A percentile compares a stretch with the other conserved stretches of the same genome.
phyloP scores from a whole-genome alignment of 2,888 invertebrate species.

The Rhorus exstirpatorius region DNA sequence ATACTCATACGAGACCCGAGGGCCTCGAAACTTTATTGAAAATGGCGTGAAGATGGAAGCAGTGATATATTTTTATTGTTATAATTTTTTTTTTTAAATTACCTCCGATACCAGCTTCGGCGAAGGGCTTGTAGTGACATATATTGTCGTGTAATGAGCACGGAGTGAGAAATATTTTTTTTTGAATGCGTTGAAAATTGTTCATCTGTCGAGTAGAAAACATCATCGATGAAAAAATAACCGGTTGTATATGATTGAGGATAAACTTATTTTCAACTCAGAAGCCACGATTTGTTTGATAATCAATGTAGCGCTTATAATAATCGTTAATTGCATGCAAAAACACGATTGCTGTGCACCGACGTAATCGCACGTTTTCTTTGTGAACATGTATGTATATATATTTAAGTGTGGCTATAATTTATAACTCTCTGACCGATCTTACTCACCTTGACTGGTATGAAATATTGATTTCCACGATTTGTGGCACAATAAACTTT shows the following conservation, averaged over 20 bases:
- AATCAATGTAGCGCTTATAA: constrained; percentile 14
- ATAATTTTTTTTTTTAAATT: constrained; percentile 28
- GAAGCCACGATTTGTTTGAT: constrained; percentile 18
- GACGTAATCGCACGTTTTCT: constrained; percentile 19
- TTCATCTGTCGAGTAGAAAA: constrained; percentile 33
- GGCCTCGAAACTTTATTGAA: constrained; percentile 21
- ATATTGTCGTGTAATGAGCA: constrained; percentile 57
- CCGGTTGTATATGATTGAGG: neutral
- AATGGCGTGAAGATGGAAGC: neutral
- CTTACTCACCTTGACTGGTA: constrained; percentile 66
- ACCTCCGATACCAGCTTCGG: constrained; percentile 63
- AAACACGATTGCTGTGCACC: neutral
- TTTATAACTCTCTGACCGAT: constrained; percentile 37
- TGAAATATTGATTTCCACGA: constrained; percentile 62
- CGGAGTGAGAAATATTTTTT: constrained; percentile 51
- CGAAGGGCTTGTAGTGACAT: constrained; percentile 52
- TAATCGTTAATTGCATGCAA: constrained; percentile 1
- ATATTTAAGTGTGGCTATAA: neutral
- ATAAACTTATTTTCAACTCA: constrained; percentile 4
- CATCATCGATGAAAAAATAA: neutral
- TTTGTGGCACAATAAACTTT: constrained; percentile 66
- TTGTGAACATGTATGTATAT: neutral
- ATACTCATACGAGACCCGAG: constrained; percentile 22
- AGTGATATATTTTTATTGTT: constrained; percentile 7
- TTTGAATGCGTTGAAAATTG: constrained; percentile 5